Base-by-base conservation (phyloP, 2,113 vertebrate species). In the Pimephales promelas region DNA sequence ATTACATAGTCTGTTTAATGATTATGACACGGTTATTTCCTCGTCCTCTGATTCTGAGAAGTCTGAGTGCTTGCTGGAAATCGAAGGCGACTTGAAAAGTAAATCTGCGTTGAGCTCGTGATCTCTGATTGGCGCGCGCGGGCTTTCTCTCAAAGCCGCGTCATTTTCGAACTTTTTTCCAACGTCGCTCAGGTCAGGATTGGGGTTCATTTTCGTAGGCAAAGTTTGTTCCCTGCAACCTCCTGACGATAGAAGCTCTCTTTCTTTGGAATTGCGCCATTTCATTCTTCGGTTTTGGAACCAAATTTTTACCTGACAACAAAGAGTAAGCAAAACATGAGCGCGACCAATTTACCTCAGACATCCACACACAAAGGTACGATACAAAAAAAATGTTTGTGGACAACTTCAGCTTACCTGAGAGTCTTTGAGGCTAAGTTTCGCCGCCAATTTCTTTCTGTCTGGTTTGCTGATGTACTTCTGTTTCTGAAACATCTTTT, bases 381-480 rank as follows among this genome's bases (percentile, higher is more conserved):
- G n/a, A 14, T 7, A 72, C 5, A 45, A 9, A 74, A 10, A 47
- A 5, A 62, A 14, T 31, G 18, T 34, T 3, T 45, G 2, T 36
- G 26, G 31, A n/a, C 52, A 49, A 10, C 14, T 18, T 66, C 16
- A 6, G 0, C 52, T n/a, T 89, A 99, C 98, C 96, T 99, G 98
- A 0, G 98, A 98, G 90, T 99, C 98, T 91, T 99, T 98, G 20
- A 99, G 94, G 36, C 96, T 97, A 83, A 99, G 89, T 89, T 98
- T 99, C 75, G 94, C 91, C 0, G 98, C 98, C 74, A 99, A 86
- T 86, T 99, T 99, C 92, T 98, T 98, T 85, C 98, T 91, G 74
- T 99, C 98, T 0, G 97, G 98, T 90, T 99, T 99, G 93, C 98
- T 99, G 94, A 99, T 99, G 90, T 99, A 99, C 87, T 99, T 99